Percentiles rank a stretch among this genome's conserved stretches.
phyloP scores from a whole-genome alignment of 2,888 invertebrate species.

The Amphipoea lucens region DNA sequence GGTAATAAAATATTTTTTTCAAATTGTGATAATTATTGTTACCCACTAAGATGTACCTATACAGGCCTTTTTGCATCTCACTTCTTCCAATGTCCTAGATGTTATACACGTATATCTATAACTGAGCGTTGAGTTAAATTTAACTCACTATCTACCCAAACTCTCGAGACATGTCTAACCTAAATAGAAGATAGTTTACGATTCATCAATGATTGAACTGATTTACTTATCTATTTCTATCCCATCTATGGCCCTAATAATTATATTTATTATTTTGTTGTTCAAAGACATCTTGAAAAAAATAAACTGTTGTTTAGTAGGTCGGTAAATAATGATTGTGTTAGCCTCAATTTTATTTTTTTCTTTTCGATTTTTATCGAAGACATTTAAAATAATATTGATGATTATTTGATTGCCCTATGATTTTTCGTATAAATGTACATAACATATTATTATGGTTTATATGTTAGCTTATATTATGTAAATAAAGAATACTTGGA shows the following conservation, averaged over 20 bases:
- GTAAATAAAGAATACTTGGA: too few species aligned
- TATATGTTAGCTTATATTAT: too few species aligned
- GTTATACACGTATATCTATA: background rate
- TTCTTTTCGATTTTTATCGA: background rate
- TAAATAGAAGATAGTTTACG: background rate
- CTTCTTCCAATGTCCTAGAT: background rate
- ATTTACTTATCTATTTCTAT: background rate
- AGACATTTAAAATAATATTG: background rate
- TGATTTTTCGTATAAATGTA: too few species aligned
- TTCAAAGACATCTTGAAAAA: background rate
- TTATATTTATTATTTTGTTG: background rate
- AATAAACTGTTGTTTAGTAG: too few species aligned
- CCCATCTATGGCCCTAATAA: background rate
- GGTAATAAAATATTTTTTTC: background rate
- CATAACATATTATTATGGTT: too few species aligned
- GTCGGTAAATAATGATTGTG: background rate
- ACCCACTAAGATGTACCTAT: background rate
- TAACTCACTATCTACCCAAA: too few species aligned
- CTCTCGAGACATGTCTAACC: background rate
- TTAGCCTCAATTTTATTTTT: background rate
- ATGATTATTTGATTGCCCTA: too few species aligned
- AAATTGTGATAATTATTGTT: background rate
- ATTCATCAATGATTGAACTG: too few species aligned
- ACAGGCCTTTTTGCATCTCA: too few species aligned
- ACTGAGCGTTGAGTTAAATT: background rate